Base-by-base conservation (phyloP, 2,113 vertebrate species). In the Engraulis encrasicolus region DNA sequence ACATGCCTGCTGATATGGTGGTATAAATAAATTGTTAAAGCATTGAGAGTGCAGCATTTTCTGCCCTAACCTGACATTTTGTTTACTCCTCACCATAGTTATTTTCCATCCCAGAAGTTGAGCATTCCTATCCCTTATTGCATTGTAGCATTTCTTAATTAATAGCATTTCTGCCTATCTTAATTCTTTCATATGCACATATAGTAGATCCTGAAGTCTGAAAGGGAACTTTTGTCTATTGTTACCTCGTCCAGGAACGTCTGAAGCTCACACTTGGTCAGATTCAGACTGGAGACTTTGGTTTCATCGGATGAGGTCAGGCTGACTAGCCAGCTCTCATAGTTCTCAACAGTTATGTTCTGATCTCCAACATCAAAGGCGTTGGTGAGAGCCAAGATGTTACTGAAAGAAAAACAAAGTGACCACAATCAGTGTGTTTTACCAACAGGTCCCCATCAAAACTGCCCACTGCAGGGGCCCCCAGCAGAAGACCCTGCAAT, bases 221-320 rank as follows among this genome's bases (percentile, higher is more conserved):
- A 45, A 45, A 45, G 40, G 40, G 40, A 45, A 45, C 40, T 6
- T 19, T 58, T 54, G 50, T 54, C 27, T 49, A 6, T 81, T 19
- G 54, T 7, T 92, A 98, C 98, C 97, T 98, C 92, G 58, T 97
- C 93, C 83, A 99, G 95, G 82, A 97, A 97, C 61, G 88, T 93
- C 50, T 97, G 87, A 36, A 98, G 94, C 31, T 84, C 36, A 87
- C 98, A 99, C 0, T 5, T 17, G 78, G 83, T 94, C 86, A 98
- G 89, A 0, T 78, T 12, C 48, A 99, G 90, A 11, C 0, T 6
- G 5, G 90, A 88, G 27, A 97, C 18, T 52, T 83, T 84, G 0
- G 83, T 80, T 0, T 95, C 91, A 83, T 86, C 7, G 0, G 91
- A 93, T 38, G 40, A 0, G 1, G 95, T 97, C 19, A 99, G 88